phyloP scores from a whole-genome alignment of 2,113 vertebrate species.

The Epinephelus lanceolatus region DNA sequence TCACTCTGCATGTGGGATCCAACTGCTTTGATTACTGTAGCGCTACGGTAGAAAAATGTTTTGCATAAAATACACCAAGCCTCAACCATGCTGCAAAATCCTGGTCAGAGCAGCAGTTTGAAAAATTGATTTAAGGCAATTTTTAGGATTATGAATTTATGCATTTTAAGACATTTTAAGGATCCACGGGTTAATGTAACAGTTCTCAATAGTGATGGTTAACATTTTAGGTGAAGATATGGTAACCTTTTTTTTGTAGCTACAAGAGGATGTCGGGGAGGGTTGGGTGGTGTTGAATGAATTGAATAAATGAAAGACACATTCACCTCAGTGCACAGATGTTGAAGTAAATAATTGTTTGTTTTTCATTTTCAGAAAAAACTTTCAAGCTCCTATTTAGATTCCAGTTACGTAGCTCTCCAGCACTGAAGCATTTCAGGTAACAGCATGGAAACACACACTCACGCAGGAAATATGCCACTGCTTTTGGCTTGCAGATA shows the following conservation, averaged over 20 bases:
- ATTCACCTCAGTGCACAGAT: constrained; percentile 19
- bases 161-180: no score
- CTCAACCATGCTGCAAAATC: no score
- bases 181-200: neutral
- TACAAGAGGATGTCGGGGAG: no score
- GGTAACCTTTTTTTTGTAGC: neutral
- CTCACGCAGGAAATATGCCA: constrained; percentile 46
- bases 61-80: no score
- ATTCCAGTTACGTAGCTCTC: constrained; percentile 37
- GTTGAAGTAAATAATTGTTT: neutral
- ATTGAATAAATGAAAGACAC: no score
- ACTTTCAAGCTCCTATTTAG: constrained; percentile 30
- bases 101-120: no score
- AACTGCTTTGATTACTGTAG: no score
- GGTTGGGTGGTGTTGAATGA: no score
- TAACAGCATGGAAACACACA: constrained; percentile 52
- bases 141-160: no score
- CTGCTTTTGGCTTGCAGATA: constrained; percentile 37
- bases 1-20: no score
- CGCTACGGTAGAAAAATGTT: no score
- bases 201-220: neutral
- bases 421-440: constrained; percentile 42
- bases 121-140: no score
- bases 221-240: neutral
- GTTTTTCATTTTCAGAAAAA: neutral